These are phyloP conservation scores for Diarsia mendica DNA, from an alignment of 2,888 invertebrate genomes.

Conservation along the genomic window DNA sequence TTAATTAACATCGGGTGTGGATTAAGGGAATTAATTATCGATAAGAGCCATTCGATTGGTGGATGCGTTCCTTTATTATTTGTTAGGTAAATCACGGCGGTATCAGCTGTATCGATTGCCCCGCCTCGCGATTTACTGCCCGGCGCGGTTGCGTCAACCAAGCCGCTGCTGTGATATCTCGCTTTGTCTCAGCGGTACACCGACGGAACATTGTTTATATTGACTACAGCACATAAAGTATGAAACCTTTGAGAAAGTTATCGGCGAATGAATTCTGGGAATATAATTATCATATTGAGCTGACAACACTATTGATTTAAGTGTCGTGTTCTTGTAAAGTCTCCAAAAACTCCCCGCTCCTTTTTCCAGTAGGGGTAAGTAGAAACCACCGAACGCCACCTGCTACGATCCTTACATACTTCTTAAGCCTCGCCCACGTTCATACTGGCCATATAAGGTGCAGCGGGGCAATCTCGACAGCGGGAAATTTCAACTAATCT, in stretches of 20 bases:
- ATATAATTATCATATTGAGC: not conserved
- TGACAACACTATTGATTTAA: not conserved
- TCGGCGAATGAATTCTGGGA: slow-evolving; percentile 15
- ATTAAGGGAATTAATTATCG: slow-evolving; percentile 84
- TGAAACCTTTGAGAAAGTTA: slow-evolving; percentile 18
- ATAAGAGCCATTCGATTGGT: slow-evolving; percentile 81
- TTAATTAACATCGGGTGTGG: slow-evolving; percentile 83
- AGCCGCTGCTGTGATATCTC: slow-evolving; percentile 72
- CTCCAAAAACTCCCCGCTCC: too few species aligned
- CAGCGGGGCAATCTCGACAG: too few species aligned
- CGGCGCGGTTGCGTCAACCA: slow-evolving; percentile 78
- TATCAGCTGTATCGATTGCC: slow-evolving; percentile 76
- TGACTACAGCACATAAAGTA: not conserved
- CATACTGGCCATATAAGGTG: too few species aligned
- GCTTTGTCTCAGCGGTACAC: slow-evolving; percentile 56
- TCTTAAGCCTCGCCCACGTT: too few species aligned
- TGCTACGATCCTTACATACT: too few species aligned
- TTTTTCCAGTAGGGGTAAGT: too few species aligned
- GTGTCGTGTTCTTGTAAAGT: not conserved
- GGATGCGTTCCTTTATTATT: slow-evolving; percentile 80
- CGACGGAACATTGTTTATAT: slow-evolving; percentile 34
- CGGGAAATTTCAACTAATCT: too few species aligned
- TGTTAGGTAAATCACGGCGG: slow-evolving; percentile 85
- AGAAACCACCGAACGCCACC: too few species aligned
- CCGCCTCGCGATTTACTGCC: slow-evolving; percentile 79